Percentiles rank a stretch among this genome's conserved stretches.
Evolutionary conservation across 2,888 invertebrate species (phyloP).

Genomic region (Monochamus alternatus): DNA sequence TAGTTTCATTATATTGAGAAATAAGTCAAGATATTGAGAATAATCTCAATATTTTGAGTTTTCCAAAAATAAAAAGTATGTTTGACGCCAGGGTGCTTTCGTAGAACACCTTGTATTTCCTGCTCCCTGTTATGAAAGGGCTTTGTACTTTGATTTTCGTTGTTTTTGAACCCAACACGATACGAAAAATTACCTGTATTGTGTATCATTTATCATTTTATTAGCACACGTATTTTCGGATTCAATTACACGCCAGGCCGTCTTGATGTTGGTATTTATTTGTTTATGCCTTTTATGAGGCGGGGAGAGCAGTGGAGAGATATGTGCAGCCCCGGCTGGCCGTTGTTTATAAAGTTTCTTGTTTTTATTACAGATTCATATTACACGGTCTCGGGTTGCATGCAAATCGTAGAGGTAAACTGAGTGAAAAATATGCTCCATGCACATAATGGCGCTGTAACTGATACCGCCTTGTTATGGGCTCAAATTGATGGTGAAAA

Average conservation of each 20-base stretch:
- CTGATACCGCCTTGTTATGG: constrained; percentile 20
- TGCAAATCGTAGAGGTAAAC: constrained; percentile 35
- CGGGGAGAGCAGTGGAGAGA: not conserved
- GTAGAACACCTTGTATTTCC: no score
- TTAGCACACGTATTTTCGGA: constrained; percentile 30
- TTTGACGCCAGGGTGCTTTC: no score
- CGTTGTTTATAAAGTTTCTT: constrained; percentile 40
- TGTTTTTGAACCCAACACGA: no score
- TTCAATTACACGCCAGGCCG: constrained; percentile 27
- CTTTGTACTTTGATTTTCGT: no score
- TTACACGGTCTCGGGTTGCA: constrained; percentile 33
- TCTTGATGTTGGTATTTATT: constrained; percentile 33
- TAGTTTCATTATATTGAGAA: no score
- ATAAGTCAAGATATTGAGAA: no score
- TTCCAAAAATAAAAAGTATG: no score
- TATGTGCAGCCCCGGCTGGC: constrained; percentile 27
- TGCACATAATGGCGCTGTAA: constrained; percentile 18
- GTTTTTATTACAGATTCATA: constrained; percentile 39
- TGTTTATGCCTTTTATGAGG: constrained; percentile 2
- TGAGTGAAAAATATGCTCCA: constrained; percentile 36
- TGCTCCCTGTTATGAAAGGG: no score
- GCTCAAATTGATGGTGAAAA: not conserved
- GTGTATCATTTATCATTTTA: constrained; percentile 28
- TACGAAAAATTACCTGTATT: no score
- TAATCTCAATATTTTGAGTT: no score